Conservation (phyloP, 2,113 vertebrate genomes). For the Condylura cristata region DNA sequence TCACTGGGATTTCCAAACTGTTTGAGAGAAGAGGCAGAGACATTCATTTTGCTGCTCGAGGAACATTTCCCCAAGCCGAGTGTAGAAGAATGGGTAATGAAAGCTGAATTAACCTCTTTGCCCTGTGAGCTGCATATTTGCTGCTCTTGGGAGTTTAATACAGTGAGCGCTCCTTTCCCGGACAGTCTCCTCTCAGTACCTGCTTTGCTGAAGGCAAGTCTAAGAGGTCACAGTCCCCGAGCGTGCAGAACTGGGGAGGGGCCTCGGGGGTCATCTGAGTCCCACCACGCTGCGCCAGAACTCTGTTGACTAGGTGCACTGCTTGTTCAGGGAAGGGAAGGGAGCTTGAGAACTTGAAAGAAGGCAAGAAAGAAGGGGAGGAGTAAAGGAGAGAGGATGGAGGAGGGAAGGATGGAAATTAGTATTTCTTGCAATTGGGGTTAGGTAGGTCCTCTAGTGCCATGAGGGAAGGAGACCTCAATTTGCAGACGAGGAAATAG, state of each 20-base stretch:
- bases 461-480: background rate
- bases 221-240: background rate
- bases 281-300: background rate
- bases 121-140: background rate
- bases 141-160: background rate
- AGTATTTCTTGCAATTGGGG: background rate
- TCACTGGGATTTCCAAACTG: slow-evolving; percentile 50
- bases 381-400: too few species aligned
- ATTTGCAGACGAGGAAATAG: accelerated
- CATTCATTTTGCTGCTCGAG: slow-evolving; percentile 33
- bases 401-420: background rate
- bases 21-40: slow-evolving; percentile 40
- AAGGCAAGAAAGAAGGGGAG: background rate
- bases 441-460: background rate
- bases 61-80: background rate
- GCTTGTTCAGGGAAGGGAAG: background rate
- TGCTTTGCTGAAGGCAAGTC: background rate
- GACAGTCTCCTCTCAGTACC: background rate
- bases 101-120: slow-evolving; percentile 47
- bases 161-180: background rate
- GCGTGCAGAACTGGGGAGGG: background rate
- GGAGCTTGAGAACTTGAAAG: background rate
- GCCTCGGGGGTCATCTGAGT: background rate
- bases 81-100: background rate
- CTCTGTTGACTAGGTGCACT: background rate